Evolutionary conservation across 2,797 vertebrate genomes (phyloP).

Genomic region (Corythornis leucogaster): DNA sequence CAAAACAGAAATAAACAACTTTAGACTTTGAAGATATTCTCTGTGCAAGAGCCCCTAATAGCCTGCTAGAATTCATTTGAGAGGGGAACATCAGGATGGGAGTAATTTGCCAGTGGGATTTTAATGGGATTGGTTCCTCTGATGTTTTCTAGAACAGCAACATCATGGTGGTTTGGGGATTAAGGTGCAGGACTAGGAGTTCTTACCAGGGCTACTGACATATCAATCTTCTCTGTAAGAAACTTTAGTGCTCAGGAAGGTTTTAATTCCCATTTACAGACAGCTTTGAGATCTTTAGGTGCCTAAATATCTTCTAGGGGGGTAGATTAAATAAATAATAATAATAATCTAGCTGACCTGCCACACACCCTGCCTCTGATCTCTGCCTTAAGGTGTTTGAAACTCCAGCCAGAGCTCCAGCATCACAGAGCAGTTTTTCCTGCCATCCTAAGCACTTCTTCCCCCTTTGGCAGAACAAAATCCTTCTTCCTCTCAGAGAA

Average conservation of each 20-base stretch:
- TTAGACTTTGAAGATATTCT: conserved; percentile 11
- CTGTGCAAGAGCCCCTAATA: conserved; percentile 35
- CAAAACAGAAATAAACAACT: conserved; percentile 13
- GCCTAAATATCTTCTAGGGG: background rate
- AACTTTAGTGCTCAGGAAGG: background rate
- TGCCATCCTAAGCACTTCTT: background rate
- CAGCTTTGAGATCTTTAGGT: background rate
- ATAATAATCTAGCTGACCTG: background rate
- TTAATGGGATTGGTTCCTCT: background rate
- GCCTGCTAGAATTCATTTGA: conserved; percentile 54
- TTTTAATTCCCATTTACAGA: background rate
- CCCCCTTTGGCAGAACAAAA: background rate
- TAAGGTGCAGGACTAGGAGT: background rate
- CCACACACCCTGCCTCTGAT: background rate
- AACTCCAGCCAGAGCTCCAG: background rate
- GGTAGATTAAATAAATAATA: background rate
- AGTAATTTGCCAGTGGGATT: background rate
- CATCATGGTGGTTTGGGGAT: background rate
- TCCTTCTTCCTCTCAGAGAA: background rate
- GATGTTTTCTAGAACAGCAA: background rate
- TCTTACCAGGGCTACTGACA: no score
- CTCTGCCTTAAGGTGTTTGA: background rate
- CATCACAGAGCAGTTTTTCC: background rate
- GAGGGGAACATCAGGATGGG: background rate
- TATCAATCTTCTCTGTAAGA: background rate